Conservation (phyloP, 2,797 vertebrate species). For the Nyctibius grandis region DNA sequence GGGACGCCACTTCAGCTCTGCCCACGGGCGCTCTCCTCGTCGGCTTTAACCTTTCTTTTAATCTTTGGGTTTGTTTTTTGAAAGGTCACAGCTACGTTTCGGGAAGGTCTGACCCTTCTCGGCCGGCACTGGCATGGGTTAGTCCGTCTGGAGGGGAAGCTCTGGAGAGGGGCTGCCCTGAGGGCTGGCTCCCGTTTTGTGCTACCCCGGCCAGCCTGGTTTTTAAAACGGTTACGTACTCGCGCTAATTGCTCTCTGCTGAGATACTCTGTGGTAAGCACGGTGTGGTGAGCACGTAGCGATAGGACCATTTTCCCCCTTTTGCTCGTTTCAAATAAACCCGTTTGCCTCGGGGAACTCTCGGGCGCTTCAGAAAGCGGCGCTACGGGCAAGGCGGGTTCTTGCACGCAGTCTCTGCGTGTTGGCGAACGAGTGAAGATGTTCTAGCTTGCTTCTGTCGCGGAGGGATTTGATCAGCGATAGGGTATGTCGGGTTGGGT, state of each 20-base stretch:
- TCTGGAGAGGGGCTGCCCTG: background rate
- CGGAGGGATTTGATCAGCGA: background rate
- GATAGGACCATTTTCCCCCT: background rate
- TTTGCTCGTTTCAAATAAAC: background rate
- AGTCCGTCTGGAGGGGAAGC: background rate
- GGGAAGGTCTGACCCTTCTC: background rate
- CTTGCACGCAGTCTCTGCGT: accelerated
- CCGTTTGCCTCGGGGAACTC: background rate
- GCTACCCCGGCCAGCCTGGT: background rate
- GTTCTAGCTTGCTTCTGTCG: background rate
- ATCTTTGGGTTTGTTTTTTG: background rate
- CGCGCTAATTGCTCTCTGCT: background rate
- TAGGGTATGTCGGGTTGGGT: background rate
- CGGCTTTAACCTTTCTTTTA: background rate
- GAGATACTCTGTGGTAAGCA: background rate
- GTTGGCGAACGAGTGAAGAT: too few species aligned
- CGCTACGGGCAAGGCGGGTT: too few species aligned
- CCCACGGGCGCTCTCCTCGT: background rate
- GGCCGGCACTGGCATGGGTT: background rate
- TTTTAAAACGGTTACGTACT: background rate
- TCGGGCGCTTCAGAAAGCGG: background rate
- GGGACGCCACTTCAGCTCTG: background rate
- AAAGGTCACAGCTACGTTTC: background rate
- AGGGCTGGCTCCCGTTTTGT: accelerated
- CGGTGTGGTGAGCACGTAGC: background rate